Conservation (phyloP, 2,797 vertebrate species). For the Platalea minor region DNA sequence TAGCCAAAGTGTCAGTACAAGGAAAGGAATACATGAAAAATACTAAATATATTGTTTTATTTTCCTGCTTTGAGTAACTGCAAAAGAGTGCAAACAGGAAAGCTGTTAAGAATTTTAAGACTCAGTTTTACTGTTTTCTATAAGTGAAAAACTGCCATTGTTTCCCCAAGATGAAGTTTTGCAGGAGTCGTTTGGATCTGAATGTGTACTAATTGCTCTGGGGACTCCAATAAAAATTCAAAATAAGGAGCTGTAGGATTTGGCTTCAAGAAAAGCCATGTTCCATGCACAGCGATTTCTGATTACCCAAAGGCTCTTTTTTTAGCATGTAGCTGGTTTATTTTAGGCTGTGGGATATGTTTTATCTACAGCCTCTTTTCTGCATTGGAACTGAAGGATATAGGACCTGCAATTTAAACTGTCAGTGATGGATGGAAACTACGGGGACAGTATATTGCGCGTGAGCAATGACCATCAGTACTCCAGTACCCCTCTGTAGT, state of each 20-base stretch:
- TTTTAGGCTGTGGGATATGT: constrained; percentile 3
- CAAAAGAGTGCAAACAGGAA: background rate
- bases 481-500: background rate
- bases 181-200: background rate
- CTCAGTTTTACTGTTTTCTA: constrained; percentile 5
- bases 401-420: background rate
- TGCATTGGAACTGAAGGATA: background rate
- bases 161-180: constrained; percentile 42
- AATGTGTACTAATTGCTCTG: constrained; percentile 15
- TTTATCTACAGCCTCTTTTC: background rate
- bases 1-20: background rate
- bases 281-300: constrained; percentile 22
- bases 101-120: constrained; percentile 10
- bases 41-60: background rate
- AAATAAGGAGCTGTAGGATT: constrained; percentile 11
- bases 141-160: background rate
- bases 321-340: constrained; percentile 8
- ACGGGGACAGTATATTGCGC: background rate
- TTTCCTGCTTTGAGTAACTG: background rate
- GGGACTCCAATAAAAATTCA: constrained; percentile 44
- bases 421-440: background rate
- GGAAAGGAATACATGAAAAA: background rate
- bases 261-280: background rate
- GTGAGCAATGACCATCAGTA: background rate
- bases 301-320: constrained; percentile 31